Percentiles rank a stretch among this genome's conserved stretches.
These are phyloP conservation scores for Dendrolimus pini DNA, from an alignment of 2,888 invertebrate genomes.

Conservation along the genomic window DNA sequence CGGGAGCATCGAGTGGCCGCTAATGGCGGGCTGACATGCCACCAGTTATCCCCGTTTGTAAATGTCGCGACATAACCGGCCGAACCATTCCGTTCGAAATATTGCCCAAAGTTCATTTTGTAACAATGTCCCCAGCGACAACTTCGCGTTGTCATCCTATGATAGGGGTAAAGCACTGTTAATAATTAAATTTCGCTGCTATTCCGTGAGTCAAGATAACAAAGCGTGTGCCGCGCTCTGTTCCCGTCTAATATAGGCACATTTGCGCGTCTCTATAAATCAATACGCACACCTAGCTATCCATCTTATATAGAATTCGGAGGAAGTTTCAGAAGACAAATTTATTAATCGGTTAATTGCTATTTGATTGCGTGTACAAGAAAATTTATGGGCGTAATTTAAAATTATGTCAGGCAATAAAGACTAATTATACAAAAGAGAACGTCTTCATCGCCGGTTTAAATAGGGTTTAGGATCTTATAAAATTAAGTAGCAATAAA, in stretches of 20 bases:
- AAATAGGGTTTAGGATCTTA: constrained; percentile 7
- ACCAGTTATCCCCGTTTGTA: constrained; percentile 42
- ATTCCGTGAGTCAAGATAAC: constrained; percentile 28
- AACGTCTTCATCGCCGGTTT: neutral
- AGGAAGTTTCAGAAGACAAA: constrained; percentile 12
- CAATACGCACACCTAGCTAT: constrained; percentile 7
- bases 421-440: neutral
- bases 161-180: constrained; percentile 36
- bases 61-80: constrained; percentile 25
- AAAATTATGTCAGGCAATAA: neutral
- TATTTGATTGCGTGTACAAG: constrained; percentile 13
- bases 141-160: constrained; percentile 27
- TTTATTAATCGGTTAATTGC: constrained; percentile 29
- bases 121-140: constrained; percentile 26
- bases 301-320: constrained; percentile 9
- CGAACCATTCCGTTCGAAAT: constrained; percentile 23
- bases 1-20: constrained; percentile 28
- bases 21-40: constrained; percentile 44
- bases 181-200: constrained; percentile 44
- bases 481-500: constrained; percentile 14
- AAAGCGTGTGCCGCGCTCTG: constrained; percentile 26
- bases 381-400: constrained; percentile 8
- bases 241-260: constrained; percentile 13
- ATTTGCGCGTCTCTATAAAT: constrained; percentile 19
- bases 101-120: constrained; percentile 33